These are phyloP conservation scores for Spatula versicolor DNA, from an alignment of 2,797 vertebrate genomes.

Conservation along the genomic window DNA sequence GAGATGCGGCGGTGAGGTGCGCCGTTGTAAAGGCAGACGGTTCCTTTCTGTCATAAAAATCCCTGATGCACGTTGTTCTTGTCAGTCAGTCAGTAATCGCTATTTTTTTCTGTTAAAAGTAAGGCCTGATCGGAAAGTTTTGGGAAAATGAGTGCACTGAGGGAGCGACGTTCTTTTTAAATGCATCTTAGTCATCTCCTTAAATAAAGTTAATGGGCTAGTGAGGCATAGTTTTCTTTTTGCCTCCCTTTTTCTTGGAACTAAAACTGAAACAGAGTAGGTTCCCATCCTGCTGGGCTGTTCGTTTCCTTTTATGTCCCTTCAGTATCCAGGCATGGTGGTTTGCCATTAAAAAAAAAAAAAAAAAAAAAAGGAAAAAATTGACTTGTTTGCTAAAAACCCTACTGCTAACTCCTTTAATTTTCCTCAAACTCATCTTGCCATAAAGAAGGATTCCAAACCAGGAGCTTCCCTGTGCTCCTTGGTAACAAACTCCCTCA, in stretches of 20 bases:
- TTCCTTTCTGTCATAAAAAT: background rate
- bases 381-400: background rate
- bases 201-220: background rate
- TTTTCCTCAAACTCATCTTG: background rate
- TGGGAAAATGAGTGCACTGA: background rate
- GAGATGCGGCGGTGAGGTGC: background rate
- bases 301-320: background rate
- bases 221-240: background rate
- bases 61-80: fast-evolving
- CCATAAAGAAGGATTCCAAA: background rate
- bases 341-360: background rate
- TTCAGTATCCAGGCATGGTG: background rate
- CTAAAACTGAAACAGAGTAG: background rate
- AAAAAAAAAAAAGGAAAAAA: background rate
- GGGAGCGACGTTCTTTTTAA: background rate
- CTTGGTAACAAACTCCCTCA: background rate
- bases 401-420: background rate
- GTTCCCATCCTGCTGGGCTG: background rate
- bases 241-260: background rate
- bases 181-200: background rate
- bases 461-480: background rate
- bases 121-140: background rate
- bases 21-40: background rate
- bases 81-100: background rate
- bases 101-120: background rate